Conservation (phyloP, 2,888 invertebrate genomes). For the Mycogona germanica region DNA sequence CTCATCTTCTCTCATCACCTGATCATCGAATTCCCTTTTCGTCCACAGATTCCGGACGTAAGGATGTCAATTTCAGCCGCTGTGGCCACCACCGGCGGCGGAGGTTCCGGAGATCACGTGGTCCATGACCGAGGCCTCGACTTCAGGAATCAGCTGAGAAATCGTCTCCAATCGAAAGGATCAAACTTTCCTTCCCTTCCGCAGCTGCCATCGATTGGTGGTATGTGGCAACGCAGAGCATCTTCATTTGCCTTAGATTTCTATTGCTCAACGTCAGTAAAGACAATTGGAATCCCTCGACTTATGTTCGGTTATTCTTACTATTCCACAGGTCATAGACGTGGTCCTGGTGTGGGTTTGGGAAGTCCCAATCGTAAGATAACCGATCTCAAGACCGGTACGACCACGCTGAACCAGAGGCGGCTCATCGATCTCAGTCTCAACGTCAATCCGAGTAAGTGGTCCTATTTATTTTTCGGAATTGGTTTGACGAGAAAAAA, state of each 20-base stretch:
- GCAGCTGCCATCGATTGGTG: slow-evolving; percentile 31
- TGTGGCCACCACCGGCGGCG: slow-evolving; percentile 12
- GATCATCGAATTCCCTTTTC: background rate
- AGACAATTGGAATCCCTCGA: background rate
- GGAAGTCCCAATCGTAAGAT: slow-evolving; percentile 15
- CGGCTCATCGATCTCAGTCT: slow-evolving; percentile 18
- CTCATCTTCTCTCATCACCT: too few species aligned
- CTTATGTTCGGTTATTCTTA: background rate
- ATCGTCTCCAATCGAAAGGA: slow-evolving; percentile 46
- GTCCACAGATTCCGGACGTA: slow-evolving; percentile 19
- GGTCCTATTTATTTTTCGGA: background rate
- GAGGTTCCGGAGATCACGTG: slow-evolving; percentile 16
- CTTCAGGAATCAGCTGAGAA: slow-evolving; percentile 46
- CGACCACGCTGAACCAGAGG: slow-evolving; percentile 8
- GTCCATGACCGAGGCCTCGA: slow-evolving; percentile 22
- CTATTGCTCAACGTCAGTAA: background rate
- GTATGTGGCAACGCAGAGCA: background rate
- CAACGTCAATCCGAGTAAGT: slow-evolving; percentile 17
- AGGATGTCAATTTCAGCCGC: slow-evolving; percentile 12
- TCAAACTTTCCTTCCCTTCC: slow-evolving; percentile 35
- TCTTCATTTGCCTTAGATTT: background rate
- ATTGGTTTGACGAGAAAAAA: background rate
- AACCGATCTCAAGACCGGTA: slow-evolving; percentile 13
- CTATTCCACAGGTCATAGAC: slow-evolving; percentile 10
- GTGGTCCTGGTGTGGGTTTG: slow-evolving; percentile 2